Conservation (phyloP, 2,797 vertebrate species). For the Pteronotus mesoamericanus region DNA sequence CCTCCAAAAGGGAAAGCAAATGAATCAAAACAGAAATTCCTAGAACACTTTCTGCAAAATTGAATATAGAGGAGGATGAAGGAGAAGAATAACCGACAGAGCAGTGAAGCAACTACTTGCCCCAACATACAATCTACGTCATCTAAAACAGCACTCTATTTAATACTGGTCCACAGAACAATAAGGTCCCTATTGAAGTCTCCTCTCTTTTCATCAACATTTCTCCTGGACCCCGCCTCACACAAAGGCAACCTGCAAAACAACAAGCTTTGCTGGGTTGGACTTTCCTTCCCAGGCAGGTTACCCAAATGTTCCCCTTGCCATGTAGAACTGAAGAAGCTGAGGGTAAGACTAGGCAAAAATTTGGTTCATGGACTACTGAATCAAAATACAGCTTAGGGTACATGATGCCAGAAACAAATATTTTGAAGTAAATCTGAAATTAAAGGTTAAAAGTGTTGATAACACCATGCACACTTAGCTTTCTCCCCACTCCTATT, state of each 20-base stretch:
- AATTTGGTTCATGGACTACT: neutral
- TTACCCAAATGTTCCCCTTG: too few relatives aligned
- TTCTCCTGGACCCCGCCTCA: too few relatives aligned
- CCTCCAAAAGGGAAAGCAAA: neutral
- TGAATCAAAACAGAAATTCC: neutral
- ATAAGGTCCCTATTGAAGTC: neutral
- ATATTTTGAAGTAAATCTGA: slow-evolving; percentile 41
- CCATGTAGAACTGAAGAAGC: neutral
- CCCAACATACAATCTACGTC: neutral
- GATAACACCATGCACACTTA: neutral
- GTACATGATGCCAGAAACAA: neutral
- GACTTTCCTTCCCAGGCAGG: neutral
- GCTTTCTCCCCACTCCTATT: neutral
- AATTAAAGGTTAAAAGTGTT: slow-evolving; percentile 50
- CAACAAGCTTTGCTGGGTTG: neutral
- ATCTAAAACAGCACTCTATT: neutral
- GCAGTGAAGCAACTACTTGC: neutral
- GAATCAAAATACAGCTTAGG: slow-evolving; percentile 3
- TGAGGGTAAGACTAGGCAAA: neutral
- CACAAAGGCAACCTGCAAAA: neutral
- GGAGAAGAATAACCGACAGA: neutral
- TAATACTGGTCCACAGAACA: neutral
- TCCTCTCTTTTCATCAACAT: neutral
- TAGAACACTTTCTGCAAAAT: neutral
- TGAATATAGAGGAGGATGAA: neutral